Evolutionary conservation across 2,888 invertebrate species (phyloP).

Genomic region (Physocephala rufipes): DNA sequence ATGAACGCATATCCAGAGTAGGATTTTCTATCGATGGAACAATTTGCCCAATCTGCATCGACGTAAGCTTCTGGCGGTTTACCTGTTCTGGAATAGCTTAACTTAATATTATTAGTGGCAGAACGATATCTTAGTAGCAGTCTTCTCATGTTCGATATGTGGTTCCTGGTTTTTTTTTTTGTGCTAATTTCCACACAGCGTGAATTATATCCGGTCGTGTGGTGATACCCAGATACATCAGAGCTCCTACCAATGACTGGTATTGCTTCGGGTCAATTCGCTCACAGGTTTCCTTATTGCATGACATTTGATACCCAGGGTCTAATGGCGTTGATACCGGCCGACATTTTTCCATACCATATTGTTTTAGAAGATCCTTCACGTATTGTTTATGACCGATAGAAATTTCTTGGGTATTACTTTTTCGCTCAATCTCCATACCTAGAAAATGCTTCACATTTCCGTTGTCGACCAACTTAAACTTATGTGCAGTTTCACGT

Average conservation of each 20-base stretch:
- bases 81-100: conserved; percentile 2
- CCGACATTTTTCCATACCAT: conserved; percentile 19
- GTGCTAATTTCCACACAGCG: conserved; percentile 38
- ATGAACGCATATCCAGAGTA: background rate
- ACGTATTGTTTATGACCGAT: conserved; percentile 23
- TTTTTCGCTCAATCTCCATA: conserved; percentile 28
- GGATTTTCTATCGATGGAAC: conserved; percentile 5
- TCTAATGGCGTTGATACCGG: background rate
- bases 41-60: conserved; percentile 13
- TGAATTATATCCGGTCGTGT: conserved; percentile 39
- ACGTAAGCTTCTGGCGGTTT: too few species aligned
- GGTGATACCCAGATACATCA: conserved; percentile 36
- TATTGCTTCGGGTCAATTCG: conserved; percentile 32
- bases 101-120: background rate
- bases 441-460: conserved; percentile 27
- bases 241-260: conserved; percentile 38
- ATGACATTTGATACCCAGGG: background rate
- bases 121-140: conserved; percentile 34
- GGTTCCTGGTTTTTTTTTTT: conserved; percentile 37
- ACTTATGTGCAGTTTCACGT: conserved; percentile 14
- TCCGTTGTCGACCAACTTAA: conserved; percentile 22
- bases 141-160: conserved; percentile 39
- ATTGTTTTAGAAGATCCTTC: background rate
- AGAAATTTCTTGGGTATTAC: conserved; percentile 3
- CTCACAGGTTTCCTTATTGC: background rate